phyloP scores from a whole-genome alignment of 2,888 invertebrate genomes.

The Pemphredon lugubris region DNA sequence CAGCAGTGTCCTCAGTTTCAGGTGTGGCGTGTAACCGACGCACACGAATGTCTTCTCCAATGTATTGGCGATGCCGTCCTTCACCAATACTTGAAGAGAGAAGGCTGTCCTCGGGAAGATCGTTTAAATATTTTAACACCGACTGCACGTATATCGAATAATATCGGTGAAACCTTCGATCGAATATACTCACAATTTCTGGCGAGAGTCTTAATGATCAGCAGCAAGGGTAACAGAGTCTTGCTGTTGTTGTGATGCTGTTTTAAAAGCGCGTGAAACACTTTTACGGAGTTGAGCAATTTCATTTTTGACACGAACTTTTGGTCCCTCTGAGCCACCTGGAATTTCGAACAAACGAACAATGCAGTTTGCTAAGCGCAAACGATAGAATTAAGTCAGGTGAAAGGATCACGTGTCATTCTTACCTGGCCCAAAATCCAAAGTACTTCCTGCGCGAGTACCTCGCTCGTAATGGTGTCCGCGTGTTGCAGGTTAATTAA shows the following conservation, averaged over 20 bases:
- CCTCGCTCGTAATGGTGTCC: constrained; percentile 83
- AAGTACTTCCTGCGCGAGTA: constrained; percentile 84
- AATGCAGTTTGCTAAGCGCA: too few relatives aligned
- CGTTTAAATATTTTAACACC: too few relatives aligned
- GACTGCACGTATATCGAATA: neutral
- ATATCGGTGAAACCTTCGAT: too few relatives aligned
- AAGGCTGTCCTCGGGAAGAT: constrained; percentile 73
- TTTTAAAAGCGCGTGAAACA: constrained; percentile 84
- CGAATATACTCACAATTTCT: constrained; percentile 85
- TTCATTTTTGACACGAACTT: constrained; percentile 87
- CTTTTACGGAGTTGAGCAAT: constrained; percentile 84
- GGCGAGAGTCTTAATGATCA: constrained; percentile 84
- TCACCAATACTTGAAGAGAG: constrained; percentile 82
- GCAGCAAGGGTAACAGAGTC: constrained; percentile 83
- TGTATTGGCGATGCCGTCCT: constrained; percentile 84
- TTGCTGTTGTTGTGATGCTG: constrained; percentile 84
- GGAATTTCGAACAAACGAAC: constrained; percentile 4
- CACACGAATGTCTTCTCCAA: constrained; percentile 84
- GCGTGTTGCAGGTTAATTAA: constrained; percentile 82
- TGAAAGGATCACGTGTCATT: neutral
- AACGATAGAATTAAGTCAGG: neutral
- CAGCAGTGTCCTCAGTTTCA: constrained; percentile 85
- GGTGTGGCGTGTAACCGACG: constrained; percentile 84
- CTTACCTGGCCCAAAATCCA: constrained; percentile 84
- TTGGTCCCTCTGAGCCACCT: constrained; percentile 81